phyloP scores from a whole-genome alignment of 1,140 invertebrate genomes.

The Rhagoletis pomonella region DNA sequence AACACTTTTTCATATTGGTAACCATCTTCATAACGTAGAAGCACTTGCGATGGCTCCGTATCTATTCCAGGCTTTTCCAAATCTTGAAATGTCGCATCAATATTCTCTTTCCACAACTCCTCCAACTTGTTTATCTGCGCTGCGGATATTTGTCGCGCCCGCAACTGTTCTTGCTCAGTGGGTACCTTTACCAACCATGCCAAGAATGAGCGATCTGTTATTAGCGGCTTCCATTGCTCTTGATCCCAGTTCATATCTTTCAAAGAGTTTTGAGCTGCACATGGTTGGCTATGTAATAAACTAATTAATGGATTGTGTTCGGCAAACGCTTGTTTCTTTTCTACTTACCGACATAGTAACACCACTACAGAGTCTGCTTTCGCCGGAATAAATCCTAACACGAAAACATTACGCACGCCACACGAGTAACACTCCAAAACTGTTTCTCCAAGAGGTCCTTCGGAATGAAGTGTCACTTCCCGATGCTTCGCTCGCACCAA shows the following conservation, averaged over 20 bases:
- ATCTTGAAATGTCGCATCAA: conserved; percentile 97
- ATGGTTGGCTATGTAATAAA: conserved; percentile 85
- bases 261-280: conserved; percentile 95
- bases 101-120: conserved; percentile 99
- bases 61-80: conserved; percentile 98
- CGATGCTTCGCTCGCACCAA: conserved; percentile 98
- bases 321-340: background rate
- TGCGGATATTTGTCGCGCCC: conserved; percentile 95
- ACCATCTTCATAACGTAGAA: conserved; percentile 97
- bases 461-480: conserved; percentile 97
- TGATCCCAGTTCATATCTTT: conserved; percentile 99
- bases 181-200: conserved; percentile 98
- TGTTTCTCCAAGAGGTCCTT: conserved; percentile 98
- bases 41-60: conserved; percentile 96
- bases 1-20: conserved; percentile 99
- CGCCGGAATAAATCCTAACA: conserved; percentile 98
- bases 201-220: conserved; percentile 95
- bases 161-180: conserved; percentile 94
- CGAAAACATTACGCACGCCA: conserved; percentile 97
- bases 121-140: conserved; percentile 98
- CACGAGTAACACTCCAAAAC: conserved; percentile 99
- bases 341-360: conserved; percentile 87
- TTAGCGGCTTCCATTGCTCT: conserved; percentile 98
- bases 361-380: conserved; percentile 99
- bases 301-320: background rate